Evolutionary conservation across 2,797 vertebrate genomes (phyloP), one percentile per base, ranked within the genome.

Genomic region (Alectoris magna): DNA sequence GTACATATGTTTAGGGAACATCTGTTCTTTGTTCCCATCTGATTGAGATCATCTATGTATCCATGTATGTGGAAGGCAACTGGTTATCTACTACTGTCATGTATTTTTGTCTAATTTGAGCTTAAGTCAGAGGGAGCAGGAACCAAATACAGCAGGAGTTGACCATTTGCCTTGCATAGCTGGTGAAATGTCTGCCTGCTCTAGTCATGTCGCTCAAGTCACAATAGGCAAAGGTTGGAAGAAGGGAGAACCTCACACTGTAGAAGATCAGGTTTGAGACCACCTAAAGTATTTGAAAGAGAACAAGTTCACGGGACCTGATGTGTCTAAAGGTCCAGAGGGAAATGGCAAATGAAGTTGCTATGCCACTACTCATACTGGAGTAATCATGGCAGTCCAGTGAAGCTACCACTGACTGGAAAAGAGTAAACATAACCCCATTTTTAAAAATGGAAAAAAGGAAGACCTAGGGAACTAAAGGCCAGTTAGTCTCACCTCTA

Each of bases 1-100:
- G 87, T 79, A 93, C 89, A 81, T 95, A 78, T 67, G 84, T 89
- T 96, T 91, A 93, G 67, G 84, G 76, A 95, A 94, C 92, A 93
- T 93, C 92, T 95, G 93, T 60, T 94, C 79, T 82, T 80, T 81
- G 51, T 87, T 94, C 67, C 62, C 59, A 39, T 86, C 76, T 93
- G 79, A 78, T 55, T 82, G 81, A 93, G 77, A 88, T 88, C 83
- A 72, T 82, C 53, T 51, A 38, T 29, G 36, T 83, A 62, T 79
- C 66, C 85, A 18, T 31, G 68, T 79, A 93, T 18, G 51, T 83
- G 56, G 43, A 34, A 53, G n/a, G 63, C 87, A 87, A 91, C 39
- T 44, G 17, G 39, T 84, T 87, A 46, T 75, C 76, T 91, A 39
- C 59, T 87, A 24, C 56, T 75, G 26, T 49, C 26, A 27, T 46